These are phyloP conservation scores for Microplitis deprimator DNA, from an alignment of 2,888 invertebrate species.

Conservation along the genomic window DNA sequence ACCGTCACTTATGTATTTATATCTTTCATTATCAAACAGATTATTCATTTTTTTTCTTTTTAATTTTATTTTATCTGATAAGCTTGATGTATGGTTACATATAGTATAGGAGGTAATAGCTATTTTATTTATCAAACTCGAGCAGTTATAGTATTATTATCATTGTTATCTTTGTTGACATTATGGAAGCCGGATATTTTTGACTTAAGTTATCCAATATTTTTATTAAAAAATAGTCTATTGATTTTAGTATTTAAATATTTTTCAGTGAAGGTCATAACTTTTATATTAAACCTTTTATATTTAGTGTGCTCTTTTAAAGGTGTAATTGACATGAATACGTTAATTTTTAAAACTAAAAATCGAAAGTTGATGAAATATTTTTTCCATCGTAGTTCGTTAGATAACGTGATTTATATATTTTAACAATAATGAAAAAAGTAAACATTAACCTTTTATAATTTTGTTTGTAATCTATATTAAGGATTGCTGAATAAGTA, in stretches of 20 bases:
- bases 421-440: not conserved
- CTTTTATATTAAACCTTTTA: not conserved
- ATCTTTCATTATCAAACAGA: no score
- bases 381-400: not conserved
- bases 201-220: not conserved
- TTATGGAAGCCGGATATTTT: constrained; percentile 9
- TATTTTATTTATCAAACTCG: not conserved
- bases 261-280: not conserved
- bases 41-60: not conserved
- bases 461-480: not conserved
- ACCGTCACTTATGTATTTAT: not conserved
- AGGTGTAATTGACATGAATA: not conserved
- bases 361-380: not conserved
- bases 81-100: no score
- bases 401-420: not conserved
- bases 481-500: not conserved
- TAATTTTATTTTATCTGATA: not conserved
- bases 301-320: not conserved
- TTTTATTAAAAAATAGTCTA: not conserved
- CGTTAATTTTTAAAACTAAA: not conserved
- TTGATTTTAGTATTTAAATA: not conserved
- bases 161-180: constrained; percentile 20
- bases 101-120: not conserved
- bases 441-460: not conserved
- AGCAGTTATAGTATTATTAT: not conserved